phyloP scores from a whole-genome alignment of 2,797 vertebrate species.

The Spondyliosoma cantharus region DNA sequence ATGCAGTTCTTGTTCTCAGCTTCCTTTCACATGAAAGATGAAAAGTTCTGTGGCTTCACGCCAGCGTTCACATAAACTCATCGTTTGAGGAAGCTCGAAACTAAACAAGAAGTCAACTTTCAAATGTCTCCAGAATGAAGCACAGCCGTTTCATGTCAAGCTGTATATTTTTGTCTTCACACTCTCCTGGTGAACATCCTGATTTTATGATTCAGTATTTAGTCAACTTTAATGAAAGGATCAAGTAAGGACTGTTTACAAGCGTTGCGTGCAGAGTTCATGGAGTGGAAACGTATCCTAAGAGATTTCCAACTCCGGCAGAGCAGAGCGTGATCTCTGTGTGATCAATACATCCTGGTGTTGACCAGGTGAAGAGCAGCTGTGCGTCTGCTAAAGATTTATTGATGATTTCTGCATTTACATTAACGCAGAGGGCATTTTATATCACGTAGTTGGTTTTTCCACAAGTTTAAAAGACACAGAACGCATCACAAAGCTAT shows the following conservation, averaged over 20 bases:
- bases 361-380: not conserved
- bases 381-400: not conserved
- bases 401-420: not conserved
- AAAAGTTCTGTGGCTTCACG: constrained; percentile 18
- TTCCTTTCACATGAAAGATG: constrained; percentile 57
- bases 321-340: not conserved
- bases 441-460: not conserved
- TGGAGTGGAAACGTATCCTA: not conserved
- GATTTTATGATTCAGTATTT: not conserved
- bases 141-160: not conserved
- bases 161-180: not conserved
- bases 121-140: constrained; percentile 15
- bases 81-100: constrained; percentile 9
- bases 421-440: not conserved
- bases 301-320: not conserved
- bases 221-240: not conserved
- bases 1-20: not conserved
- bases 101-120: constrained; percentile 35
- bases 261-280: not conserved
- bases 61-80: constrained; percentile 36
- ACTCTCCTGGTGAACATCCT: not conserved
- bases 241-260: not conserved
- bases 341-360: not conserved
- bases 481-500: not conserved
- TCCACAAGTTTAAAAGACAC: not conserved